Conservation (phyloP, 2,113 vertebrate genomes). For the Abramis brama region DNA sequence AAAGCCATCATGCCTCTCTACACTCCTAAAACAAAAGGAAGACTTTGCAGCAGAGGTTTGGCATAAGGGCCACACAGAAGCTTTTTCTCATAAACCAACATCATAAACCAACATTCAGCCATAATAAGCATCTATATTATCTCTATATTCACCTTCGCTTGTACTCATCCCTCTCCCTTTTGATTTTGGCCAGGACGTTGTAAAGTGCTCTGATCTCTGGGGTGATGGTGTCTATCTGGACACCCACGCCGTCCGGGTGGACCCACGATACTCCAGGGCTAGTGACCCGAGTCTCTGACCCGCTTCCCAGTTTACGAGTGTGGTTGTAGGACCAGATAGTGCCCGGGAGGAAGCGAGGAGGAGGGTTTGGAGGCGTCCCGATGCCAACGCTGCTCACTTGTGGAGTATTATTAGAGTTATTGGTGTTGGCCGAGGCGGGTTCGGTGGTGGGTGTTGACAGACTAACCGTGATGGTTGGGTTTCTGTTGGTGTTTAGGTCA, state of each 20-base stretch:
- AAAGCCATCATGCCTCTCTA: neutral
- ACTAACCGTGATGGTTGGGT: conserved; percentile 68
- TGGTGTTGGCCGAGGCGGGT: conserved; percentile 66
- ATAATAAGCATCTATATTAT: neutral
- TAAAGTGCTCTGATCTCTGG: conserved; percentile 97
- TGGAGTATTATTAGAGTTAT: conserved; percentile 55
- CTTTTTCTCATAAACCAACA: neutral
- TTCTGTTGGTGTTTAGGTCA: conserved; percentile 49
- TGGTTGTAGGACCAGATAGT: conserved; percentile 97
- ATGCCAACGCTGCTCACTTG: conserved; percentile 52
- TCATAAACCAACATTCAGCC: neutral
- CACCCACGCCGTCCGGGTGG: conserved; percentile 94
- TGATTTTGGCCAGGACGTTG: conserved; percentile 97
- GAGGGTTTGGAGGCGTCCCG: conserved; percentile 66
- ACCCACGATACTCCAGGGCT: conserved; percentile 92
- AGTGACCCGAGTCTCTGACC: conserved; percentile 85
- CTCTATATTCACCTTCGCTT: conserved; percentile 86
- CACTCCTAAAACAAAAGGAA: too few relatives aligned
- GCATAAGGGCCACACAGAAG: neutral
- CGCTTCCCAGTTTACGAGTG: conserved; percentile 83
- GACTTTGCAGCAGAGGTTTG: neutral
- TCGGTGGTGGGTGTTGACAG: conserved; percentile 71
- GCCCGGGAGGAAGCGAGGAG: conserved; percentile 85
- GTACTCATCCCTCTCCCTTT: conserved; percentile 94
- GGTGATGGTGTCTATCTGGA: conserved; percentile 98